A percentile compares a stretch with the other conserved stretches of the same genome.
phyloP scores from a whole-genome alignment of 2,113 vertebrate genomes.

The Oceanites oceanicus region DNA sequence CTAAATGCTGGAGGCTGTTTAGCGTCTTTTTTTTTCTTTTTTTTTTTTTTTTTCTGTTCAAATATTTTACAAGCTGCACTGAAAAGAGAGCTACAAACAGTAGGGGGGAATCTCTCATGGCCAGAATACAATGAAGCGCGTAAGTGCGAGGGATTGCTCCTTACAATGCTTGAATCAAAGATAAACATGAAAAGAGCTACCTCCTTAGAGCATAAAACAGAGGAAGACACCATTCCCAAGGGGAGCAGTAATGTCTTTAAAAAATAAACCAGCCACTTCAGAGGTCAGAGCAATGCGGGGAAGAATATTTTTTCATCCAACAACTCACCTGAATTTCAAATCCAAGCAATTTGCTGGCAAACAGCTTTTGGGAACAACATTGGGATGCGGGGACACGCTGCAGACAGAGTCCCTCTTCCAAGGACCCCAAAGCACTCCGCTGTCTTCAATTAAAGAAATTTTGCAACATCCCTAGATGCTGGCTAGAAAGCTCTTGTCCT shows the following conservation, averaged over 20 bases:
- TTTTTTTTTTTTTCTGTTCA: background rate
- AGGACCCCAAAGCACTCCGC: background rate
- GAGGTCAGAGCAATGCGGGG: background rate
- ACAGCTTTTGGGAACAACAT: background rate
- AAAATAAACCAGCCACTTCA: constrained; percentile 12
- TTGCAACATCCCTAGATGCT: background rate
- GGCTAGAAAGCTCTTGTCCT: background rate
- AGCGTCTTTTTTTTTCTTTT: background rate
- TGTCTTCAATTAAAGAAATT: background rate
- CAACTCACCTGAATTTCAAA: constrained; percentile 31
- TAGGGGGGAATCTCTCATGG: constrained; percentile 51
- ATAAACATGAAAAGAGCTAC: constrained; percentile 54
- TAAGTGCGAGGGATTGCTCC: constrained; percentile 52
- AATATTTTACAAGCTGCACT: constrained; percentile 54
- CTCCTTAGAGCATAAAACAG: constrained; percentile 50
- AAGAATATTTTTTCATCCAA: background rate
- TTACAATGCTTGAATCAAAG: constrained; percentile 63
- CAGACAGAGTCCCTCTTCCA: background rate
- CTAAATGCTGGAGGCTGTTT: constrained; percentile 47
- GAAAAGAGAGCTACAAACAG: constrained; percentile 59
- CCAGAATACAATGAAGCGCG: constrained; percentile 30
- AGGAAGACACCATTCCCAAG: constrained; percentile 36
- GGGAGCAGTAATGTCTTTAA: constrained; percentile 4
- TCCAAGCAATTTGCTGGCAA: background rate
- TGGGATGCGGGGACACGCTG: rapidly evolving